Conservation (phyloP, 2,113 vertebrate species). For the Galbula dea region DNA sequence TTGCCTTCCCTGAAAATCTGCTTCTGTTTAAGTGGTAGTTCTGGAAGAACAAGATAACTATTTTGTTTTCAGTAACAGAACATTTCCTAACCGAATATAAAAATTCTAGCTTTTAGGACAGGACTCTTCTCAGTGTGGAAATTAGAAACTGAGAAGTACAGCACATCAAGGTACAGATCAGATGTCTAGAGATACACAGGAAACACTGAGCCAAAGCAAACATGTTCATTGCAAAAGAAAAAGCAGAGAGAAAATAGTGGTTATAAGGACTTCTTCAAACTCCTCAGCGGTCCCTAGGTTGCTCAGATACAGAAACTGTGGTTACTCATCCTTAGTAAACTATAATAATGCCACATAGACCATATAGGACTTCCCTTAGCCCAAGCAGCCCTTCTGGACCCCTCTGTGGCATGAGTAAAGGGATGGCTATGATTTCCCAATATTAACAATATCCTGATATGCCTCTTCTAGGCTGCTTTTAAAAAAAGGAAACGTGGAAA, state of each 20-base stretch:
- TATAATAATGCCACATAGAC: background rate
- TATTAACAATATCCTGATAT: background rate
- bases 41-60: background rate
- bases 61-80: slow-evolving; percentile 11
- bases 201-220: background rate
- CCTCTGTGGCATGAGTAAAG: background rate
- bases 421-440: background rate
- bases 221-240: background rate
- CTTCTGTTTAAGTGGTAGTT: slow-evolving; percentile 41
- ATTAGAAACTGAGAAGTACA: background rate
- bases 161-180: background rate
- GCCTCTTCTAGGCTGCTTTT: background rate
- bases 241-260: background rate
- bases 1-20: slow-evolving; percentile 9
- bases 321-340: background rate
- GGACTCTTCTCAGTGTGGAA: background rate
- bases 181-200: background rate
- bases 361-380: background rate
- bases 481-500: background rate
- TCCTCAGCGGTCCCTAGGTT: background rate
- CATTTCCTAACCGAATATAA: background rate
- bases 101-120: background rate
- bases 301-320: background rate
- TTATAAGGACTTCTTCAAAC: background rate
- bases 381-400: background rate